Conservation (phyloP, 2,797 vertebrate genomes). For the Amniataba percoides region DNA sequence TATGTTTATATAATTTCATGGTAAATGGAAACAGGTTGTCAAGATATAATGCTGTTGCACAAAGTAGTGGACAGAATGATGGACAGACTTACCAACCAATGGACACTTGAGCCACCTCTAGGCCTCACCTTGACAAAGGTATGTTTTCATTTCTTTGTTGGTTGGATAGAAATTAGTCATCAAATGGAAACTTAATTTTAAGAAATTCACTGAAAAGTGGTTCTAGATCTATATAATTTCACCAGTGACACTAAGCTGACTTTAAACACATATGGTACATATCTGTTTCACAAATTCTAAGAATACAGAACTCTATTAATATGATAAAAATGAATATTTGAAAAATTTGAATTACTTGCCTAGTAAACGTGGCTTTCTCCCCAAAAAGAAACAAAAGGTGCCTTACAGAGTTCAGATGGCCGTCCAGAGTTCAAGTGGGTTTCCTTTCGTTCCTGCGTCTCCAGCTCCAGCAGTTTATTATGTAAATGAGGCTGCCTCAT, state of each 20-base stretch:
- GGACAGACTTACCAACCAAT: not conserved
- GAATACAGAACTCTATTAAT: not conserved
- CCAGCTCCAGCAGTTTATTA: conserved; percentile 53
- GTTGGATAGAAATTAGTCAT: not conserved
- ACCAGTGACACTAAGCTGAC: not conserved
- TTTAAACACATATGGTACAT: not conserved
- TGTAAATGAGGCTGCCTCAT: conserved; percentile 67
- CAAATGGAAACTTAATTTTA: not conserved
- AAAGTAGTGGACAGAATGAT: not conserved
- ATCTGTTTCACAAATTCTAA: not conserved
- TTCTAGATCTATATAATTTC: not conserved
- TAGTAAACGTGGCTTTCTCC: not conserved
- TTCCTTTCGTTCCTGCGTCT: conserved; percentile 35
- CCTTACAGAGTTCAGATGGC: conserved; percentile 52
- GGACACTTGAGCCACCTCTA: not conserved
- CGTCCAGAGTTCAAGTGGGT: conserved; percentile 45
- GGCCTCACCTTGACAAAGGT: not conserved
- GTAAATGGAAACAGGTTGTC: not conserved
- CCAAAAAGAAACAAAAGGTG: conserved; percentile 6
- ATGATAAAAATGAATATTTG: not conserved
- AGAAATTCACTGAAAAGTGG: not conserved
- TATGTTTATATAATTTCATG: not conserved
- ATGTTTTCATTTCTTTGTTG: not conserved
- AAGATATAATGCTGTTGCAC: not conserved
- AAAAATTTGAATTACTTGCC: not conserved